phyloP scores from a whole-genome alignment of 2,797 vertebrate genomes.

The Muscicapa comitata region DNA sequence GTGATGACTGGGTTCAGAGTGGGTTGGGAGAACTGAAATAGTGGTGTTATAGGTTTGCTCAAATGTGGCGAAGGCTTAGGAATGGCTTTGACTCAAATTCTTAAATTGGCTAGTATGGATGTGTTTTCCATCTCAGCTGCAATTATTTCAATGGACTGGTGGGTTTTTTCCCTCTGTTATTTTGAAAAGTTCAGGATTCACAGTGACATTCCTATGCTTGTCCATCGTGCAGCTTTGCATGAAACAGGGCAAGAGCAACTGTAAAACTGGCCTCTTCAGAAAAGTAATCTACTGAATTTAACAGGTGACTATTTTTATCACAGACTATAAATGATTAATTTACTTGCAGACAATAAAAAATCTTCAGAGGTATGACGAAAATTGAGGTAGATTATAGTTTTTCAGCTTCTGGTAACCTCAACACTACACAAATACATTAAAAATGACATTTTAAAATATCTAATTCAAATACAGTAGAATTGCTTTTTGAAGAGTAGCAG shows the following conservation, averaged over 20 bases:
- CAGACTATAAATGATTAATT: neutral
- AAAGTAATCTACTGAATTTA: neutral
- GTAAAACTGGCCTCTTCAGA: neutral
- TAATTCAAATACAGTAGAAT: neutral
- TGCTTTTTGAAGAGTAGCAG: neutral
- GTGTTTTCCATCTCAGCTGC: neutral
- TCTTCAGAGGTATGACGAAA: neutral
- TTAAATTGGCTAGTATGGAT: neutral
- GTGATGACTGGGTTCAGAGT: neutral
- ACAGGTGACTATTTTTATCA: neutral
- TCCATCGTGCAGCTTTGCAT: neutral
- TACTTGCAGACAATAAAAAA: neutral
- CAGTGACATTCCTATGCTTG: neutral
- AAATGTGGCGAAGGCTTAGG: neutral
- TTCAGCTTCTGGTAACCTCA: neutral
- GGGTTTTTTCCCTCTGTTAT: fast-evolving
- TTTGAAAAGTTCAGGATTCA: neutral
- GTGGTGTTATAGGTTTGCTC: neutral
- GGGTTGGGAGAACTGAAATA: neutral
- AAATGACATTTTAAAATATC: neutral
- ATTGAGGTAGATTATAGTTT: neutral
- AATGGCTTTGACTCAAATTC: neutral
- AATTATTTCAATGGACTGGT: neutral
- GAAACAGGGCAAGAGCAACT: neutral
- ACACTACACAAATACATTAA: neutral